Evolutionary conservation across 2,797 vertebrate species (phyloP), one percentile per base, ranked within the genome.

Genomic region (Furcifer pardalis): DNA sequence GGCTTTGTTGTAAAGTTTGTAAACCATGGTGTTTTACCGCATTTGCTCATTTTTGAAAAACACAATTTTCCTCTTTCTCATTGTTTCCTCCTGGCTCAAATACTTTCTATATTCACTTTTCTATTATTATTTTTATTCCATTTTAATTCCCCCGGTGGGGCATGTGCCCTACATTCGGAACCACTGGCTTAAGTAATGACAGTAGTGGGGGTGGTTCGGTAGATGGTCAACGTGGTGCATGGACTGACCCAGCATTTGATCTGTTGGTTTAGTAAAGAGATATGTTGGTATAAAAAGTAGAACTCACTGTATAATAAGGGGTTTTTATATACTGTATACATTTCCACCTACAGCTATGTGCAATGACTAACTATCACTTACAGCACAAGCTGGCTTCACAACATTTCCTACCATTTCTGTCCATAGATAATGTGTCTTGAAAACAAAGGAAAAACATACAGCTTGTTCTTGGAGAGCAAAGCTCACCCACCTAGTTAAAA

Each of bases 41-140:
- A 5, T 63, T 79, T n/a, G 77, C 56, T 65, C n/a, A 78, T 78
- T 40, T 62, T 44, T 27, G n/a, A n/a, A n/a, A n/a, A 78, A n/a
- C 42, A 78, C 12, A 25, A 52, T 75, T 79, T 76, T 44, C 78
- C 86, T 35, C 32, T 25, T 66, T 77, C 44, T 62, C 46, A 80
- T 13, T 42, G 1, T 40, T 62, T 62, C 9, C 46, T 19, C 23
- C 40, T n/a, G n/a, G n/a, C n/a, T n/a, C n/a, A n/a, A n/a, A 1
- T 46, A 7, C n/a, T 65, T 32, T n/a, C n/a, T n/a, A n/a, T n/a
- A n/a, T n/a, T n/a, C n/a, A n/a, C n/a, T n/a, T n/a, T n/a, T n/a
- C n/a, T n/a, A n/a, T n/a, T n/a, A n/a, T 49, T 46, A 44, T 49
- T 21, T 40, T 77, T 35, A 56, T 15, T 35, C 27, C 25, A 17